Percentiles rank a stretch among this genome's conserved stretches.
phyloP scores from a whole-genome alignment of 2,113 vertebrate species.

The Scytalopus superciliaris region DNA sequence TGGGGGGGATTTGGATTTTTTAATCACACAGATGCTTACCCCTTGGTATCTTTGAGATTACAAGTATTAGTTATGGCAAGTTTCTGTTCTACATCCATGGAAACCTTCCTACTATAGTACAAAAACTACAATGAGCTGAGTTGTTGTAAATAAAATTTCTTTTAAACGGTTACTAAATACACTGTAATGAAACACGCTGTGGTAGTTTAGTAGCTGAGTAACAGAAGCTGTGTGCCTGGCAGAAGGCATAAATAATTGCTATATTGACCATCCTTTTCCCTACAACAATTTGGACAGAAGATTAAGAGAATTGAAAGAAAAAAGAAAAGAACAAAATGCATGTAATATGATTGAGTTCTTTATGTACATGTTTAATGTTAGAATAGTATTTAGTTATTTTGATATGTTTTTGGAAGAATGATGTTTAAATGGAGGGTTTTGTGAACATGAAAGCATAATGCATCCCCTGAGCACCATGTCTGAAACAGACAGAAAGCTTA shows the following conservation, averaged over 20 bases:
- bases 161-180: slow-evolving; percentile 6
- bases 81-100: neutral
- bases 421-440: neutral
- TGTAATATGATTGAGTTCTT: neutral
- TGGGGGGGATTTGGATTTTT: neutral
- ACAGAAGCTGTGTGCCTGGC: neutral
- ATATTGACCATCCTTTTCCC: neutral
- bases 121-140: neutral
- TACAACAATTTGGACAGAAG: neutral
- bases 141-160: slow-evolving; percentile 6
- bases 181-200: neutral
- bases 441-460: neutral
- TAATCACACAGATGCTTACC: neutral
- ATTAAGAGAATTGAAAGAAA: neutral
- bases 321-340: neutral
- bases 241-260: neutral
- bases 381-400: neutral
- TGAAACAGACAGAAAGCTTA: neutral
- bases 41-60: neutral
- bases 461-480: neutral
- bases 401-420: neutral
- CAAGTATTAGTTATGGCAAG: slow-evolving; percentile 48
- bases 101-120: neutral
- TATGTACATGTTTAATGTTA: neutral
- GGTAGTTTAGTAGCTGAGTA: neutral